A percentile compares a stretch with the other conserved stretches of the same genome.
phyloP scores from a whole-genome alignment of 2,797 vertebrate species.

The Notamacropus eugenii region DNA sequence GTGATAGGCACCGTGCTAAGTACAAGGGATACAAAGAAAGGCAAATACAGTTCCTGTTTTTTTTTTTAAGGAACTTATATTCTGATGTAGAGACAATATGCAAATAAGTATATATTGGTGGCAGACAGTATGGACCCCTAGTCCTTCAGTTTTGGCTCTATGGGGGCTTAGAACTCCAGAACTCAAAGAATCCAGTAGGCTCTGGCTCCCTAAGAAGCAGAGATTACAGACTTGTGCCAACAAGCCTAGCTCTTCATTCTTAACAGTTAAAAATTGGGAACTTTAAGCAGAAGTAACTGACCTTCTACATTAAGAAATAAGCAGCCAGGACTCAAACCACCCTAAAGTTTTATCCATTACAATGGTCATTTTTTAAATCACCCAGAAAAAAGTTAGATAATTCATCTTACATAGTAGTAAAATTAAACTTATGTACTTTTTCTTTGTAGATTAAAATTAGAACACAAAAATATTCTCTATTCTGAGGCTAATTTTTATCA shows the following conservation, averaged over 20 bases:
- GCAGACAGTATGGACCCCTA: not conserved
- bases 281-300: constrained; percentile 6
- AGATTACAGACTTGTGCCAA: not conserved
- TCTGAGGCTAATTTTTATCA: constrained; percentile 7
- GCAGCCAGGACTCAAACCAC: constrained; percentile 22
- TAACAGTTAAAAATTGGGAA: constrained; percentile 36
- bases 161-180: not conserved
- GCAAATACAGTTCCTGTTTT: not conserved
- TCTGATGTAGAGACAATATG: not conserved
- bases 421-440: not conserved
- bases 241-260: not conserved
- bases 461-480: not conserved
- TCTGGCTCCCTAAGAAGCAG: not conserved
- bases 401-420: constrained; percentile 30
- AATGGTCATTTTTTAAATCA: constrained; percentile 31
- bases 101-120: not conserved
- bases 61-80: not conserved
- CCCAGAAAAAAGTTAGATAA: constrained; percentile 32
- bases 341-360: not conserved
- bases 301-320: not conserved
- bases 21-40: not conserved
- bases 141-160: not conserved
- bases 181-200: not conserved
- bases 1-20: not conserved
- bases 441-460: constrained; percentile 36